A percentile compares a stretch with the other conserved stretches of the same genome.
These are phyloP conservation scores for Aphidius ervi DNA, from an alignment of 1,140 invertebrate species.

Conservation along the genomic window DNA sequence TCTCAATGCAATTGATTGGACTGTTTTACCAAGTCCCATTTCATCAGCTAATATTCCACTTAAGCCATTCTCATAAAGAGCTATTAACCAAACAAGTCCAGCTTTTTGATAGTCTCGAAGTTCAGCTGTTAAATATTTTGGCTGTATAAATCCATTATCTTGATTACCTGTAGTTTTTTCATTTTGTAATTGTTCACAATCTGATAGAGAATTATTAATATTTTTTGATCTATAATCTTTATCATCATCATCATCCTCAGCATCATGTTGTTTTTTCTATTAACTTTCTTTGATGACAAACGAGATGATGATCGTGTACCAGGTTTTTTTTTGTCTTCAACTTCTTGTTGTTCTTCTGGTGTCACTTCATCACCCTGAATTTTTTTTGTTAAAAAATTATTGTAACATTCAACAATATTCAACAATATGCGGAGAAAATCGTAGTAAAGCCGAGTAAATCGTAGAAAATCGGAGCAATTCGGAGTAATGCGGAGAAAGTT, in stretches of 20 bases:
- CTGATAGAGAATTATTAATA: background rate
- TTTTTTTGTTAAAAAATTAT: conserved; percentile 43
- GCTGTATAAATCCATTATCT: too few species aligned
- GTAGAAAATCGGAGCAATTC: too few species aligned
- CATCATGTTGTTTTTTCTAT: background rate
- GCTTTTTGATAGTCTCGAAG: conserved; percentile 60
- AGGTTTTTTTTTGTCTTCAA: background rate
- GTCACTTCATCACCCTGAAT: conserved; percentile 26
- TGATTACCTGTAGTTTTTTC: too few species aligned
- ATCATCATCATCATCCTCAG: conserved; percentile 21
- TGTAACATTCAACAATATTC: too few species aligned
- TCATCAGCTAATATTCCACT: conserved; percentile 79
- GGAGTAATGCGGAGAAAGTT: too few species aligned
- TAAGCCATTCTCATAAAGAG: conserved; percentile 63
- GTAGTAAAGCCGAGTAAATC: too few species aligned
- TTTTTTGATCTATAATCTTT: conserved; percentile 23
- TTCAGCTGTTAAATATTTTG: conserved; percentile 34
- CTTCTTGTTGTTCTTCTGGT: conserved; percentile 6
- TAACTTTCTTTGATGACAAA: conserved; percentile 7
- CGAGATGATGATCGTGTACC: too few species aligned
- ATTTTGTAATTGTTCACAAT: too few species aligned
- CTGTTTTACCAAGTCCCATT: conserved; percentile 76
- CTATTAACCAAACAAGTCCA: conserved; percentile 62
- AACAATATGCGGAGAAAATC: too few species aligned
- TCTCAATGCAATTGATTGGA: conserved; percentile 65